phyloP scores from a whole-genome alignment of 1,140 invertebrate genomes.

The Drosophila kikkawai region DNA sequence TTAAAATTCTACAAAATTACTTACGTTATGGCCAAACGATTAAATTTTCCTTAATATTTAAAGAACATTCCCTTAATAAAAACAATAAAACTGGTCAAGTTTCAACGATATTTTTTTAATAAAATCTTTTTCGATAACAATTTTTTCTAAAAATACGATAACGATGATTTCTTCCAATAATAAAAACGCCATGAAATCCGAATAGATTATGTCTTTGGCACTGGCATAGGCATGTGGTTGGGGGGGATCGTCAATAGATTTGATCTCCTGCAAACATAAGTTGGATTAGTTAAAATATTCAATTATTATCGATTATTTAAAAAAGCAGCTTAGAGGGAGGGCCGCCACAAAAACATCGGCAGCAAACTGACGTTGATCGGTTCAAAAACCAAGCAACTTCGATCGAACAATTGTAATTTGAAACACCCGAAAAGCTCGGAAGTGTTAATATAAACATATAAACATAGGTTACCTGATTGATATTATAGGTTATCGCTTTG shows the following conservation, averaged over 20 bases:
- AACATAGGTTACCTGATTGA: constrained; percentile 45
- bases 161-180: constrained; percentile 4
- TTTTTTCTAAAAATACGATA: constrained; percentile 1
- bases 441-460: constrained; percentile 21
- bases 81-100: not conserved
- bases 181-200: constrained; percentile 5
- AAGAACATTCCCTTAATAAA: not conserved
- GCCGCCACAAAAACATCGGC: constrained; percentile 22
- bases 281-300: constrained; percentile 27
- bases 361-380: constrained; percentile 22
- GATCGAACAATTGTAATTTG: constrained; percentile 21
- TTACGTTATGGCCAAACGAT: not conserved
- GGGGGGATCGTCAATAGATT: constrained; percentile 19
- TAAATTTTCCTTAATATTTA: not conserved
- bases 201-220: not conserved
- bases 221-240: not conserved
- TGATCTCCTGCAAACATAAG: constrained; percentile 43
- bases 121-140: not conserved
- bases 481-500: constrained; percentile 10
- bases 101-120: constrained; percentile 15
- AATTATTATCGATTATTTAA: not conserved
- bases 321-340: constrained; percentile 19
- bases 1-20: not conserved
- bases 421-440: constrained; percentile 21
- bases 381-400: constrained; percentile 40